Evolutionary conservation across 2,797 vertebrate species (phyloP).

Genomic region (Vespertilio murinus): DNA sequence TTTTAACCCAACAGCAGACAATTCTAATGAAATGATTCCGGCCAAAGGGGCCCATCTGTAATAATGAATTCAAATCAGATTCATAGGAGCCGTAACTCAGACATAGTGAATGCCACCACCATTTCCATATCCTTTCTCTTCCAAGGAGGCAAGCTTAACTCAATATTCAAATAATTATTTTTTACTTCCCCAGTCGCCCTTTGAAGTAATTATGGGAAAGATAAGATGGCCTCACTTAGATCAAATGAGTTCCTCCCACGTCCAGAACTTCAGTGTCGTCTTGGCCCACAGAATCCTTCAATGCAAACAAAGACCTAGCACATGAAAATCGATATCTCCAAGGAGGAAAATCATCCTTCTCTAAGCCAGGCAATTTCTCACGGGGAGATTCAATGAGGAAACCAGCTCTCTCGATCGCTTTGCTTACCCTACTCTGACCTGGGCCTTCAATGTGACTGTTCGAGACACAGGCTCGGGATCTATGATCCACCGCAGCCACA

Average conservation of each 20-base stretch:
- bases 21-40: slow-evolving; percentile 71
- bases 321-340: not conserved
- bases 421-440: not conserved
- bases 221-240: slow-evolving; percentile 42
- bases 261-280: not conserved
- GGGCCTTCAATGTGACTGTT: not conserved
- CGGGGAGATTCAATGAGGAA: not conserved
- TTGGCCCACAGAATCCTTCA: not conserved
- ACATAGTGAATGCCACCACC: slow-evolving; percentile 53
- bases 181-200: slow-evolving; percentile 65
- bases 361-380: not conserved
- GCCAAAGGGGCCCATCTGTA: slow-evolving; percentile 71
- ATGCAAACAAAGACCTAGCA: not conserved
- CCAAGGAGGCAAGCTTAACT: slow-evolving; percentile 68
- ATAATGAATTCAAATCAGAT: slow-evolving; percentile 78
- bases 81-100: slow-evolving; percentile 72
- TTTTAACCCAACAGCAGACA: slow-evolving; percentile 69
- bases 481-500: not conserved
- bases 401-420: not conserved
- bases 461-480: not conserved
- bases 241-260: slow-evolving; percentile 27
- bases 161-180: slow-evolving; percentile 69
- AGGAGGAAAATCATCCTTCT: not conserved
- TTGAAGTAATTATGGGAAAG: slow-evolving; percentile 51
- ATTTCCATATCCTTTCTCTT: slow-evolving; percentile 68